These are phyloP conservation scores for Rhingia rostrata DNA, from an alignment of 2,888 invertebrate species.

Conservation along the genomic window DNA sequence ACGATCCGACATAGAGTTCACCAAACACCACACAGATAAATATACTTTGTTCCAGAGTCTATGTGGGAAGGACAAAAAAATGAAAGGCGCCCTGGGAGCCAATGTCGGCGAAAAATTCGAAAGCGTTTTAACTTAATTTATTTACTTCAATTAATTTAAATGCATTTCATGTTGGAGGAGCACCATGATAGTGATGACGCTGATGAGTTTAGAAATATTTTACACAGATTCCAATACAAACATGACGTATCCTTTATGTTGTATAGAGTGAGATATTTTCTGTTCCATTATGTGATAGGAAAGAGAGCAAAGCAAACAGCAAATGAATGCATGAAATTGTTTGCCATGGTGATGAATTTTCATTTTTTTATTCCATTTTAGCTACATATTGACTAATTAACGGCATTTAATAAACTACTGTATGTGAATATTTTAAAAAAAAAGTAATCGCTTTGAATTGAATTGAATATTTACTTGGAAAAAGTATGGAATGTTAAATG, in stretches of 20 bases:
- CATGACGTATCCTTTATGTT: not conserved
- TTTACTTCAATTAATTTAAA: constrained; percentile 74
- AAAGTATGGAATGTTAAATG: too few relatives aligned
- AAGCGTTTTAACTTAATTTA: constrained; percentile 74
- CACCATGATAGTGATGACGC: constrained; percentile 49
- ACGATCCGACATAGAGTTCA: not conserved
- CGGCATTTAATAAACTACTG: constrained; percentile 33
- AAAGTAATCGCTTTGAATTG: too few relatives aligned
- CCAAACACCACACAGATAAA: too few relatives aligned
- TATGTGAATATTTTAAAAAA: not conserved
- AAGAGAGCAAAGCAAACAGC: constrained; percentile 30
- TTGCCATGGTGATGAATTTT: constrained; percentile 50
- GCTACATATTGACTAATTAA: constrained; percentile 44
- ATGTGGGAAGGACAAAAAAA: constrained; percentile 59
- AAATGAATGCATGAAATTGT: constrained; percentile 48
- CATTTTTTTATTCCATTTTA: not conserved
- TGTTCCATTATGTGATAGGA: not conserved
- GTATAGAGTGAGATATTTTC: not conserved
- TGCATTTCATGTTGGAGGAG: constrained; percentile 61
- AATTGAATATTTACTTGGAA: too few relatives aligned
- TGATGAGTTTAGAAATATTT: constrained; percentile 69
- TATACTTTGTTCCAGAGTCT: constrained; percentile 8
- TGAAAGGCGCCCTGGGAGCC: constrained; percentile 27
- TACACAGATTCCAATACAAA: not conserved
- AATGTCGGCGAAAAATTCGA: constrained; percentile 44